Evolutionary conservation across 2,797 vertebrate genomes (phyloP), one percentile per base, ranked within the genome.

Genomic region (Cyclopterus lumpus): DNA sequence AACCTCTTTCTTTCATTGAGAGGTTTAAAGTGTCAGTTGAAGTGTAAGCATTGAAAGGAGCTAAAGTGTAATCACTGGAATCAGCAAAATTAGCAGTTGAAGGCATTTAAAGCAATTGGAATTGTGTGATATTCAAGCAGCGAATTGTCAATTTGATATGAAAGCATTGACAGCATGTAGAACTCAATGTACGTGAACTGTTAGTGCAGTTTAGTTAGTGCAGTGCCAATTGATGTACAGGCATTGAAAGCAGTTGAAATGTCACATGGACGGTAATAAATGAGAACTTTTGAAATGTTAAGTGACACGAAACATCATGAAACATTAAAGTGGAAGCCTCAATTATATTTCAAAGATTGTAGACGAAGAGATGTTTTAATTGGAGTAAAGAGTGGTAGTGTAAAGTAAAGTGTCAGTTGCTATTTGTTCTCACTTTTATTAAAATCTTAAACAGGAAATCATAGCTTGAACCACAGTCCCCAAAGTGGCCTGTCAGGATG

Each of bases 1-100:
- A 36, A 4, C 68, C 59, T 49, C 18, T 78, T 59, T 68, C 34
- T 60, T 38, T 60, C 3, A 26, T 75, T 58, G 44, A 60, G 22
- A 28, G 26, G 10, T 72, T 44, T 32, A 26, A 49, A 48, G 40
- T 49, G 10, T 49, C 34, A 44, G 15, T 26, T 68, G 5, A 26
- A 53, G 22, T 53, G 51, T 53, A 26, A 14, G 32, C 5, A 36
- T 28, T 38, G 42, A 34, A 36, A 46, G 24, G 18, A 46, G 44
- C 55, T 58, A 11, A 49, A 60, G 57, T 36, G n/a, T 36, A 36
- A 36, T 36, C 55, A 20, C 14, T 48, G n/a, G 40, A 53, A 28
- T 14, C 28, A 44, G 20, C 7, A 22, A 16, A 71, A 51, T 15
- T 10, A 22, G 18, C 51, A 57, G 24, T 53, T 53, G 9, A 38